A percentile compares a stretch with the other conserved stretches of the same genome.
These are phyloP conservation scores for Lissonota sp. DNA, from an alignment of 2,888 invertebrate genomes.

Conservation along the genomic window DNA sequence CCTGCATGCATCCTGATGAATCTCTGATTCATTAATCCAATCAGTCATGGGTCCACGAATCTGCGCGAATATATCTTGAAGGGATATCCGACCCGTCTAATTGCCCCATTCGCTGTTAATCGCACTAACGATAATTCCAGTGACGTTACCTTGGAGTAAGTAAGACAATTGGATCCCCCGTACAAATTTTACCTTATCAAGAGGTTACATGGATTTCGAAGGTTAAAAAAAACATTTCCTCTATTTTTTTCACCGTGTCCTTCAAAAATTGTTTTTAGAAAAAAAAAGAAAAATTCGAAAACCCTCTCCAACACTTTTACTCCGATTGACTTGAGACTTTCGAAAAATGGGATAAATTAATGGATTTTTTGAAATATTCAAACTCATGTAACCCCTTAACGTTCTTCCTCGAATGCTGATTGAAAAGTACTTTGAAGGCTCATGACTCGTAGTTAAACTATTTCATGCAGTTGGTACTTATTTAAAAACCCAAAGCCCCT, in stretches of 20 bases:
- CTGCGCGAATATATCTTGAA: slow-evolving; percentile 74
- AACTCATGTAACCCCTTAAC: too few relatives aligned
- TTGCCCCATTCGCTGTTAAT: slow-evolving; percentile 77
- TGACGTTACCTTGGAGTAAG: slow-evolving; percentile 41
- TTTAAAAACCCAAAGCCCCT: too few relatives aligned
- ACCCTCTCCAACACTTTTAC: not conserved
- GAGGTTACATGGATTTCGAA: too few relatives aligned
- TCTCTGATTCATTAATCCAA: slow-evolving; percentile 27
- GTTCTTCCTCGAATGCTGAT: too few relatives aligned
- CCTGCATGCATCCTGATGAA: slow-evolving; percentile 7
- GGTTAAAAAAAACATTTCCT: too few relatives aligned
- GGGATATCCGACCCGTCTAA: slow-evolving; percentile 76
- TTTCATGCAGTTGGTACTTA: too few relatives aligned
- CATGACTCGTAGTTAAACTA: too few relatives aligned
- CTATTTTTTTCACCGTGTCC: too few relatives aligned
- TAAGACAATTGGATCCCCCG: too few relatives aligned
- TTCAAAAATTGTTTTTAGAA: too few relatives aligned
- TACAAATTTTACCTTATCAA: too few relatives aligned
- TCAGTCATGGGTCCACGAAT: slow-evolving; percentile 17
- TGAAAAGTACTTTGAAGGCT: too few relatives aligned
- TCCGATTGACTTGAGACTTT: not conserved
- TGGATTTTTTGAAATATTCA: not conserved
- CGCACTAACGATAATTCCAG: slow-evolving; percentile 74
- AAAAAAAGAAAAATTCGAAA: not conserved
- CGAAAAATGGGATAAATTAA: not conserved